Base-by-base conservation (phyloP, 2,113 vertebrate species). In the Neotoma lepida region DNA sequence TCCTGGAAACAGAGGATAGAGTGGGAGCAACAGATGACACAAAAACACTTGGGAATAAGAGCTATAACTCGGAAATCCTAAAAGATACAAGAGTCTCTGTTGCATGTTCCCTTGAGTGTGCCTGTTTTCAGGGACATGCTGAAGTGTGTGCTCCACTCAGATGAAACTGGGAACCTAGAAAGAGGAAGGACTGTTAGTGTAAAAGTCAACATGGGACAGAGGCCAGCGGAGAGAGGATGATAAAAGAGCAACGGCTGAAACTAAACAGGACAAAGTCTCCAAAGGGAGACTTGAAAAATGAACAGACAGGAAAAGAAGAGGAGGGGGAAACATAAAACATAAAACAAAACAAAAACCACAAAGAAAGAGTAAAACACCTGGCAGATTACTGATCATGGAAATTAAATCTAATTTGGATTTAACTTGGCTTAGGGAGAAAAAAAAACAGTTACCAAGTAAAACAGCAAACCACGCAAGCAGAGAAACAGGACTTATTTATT, bases 121-220 rank as follows among this genome's bases (percentile, higher is more conserved):
- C 54, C 90, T 95, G 81, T 77, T 87, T 35, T 90, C 73, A 82
- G 90, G 89, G 89, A 93, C 22, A 73, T 78, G 74, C 73, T 26
- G 0, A 88, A 90, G 87, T 82, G 90, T 93, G n/a, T 80, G 61
- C 49, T 94, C 87, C 84, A 89, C 54, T 46, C 77, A 95, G 71
- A 90, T 78, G 87, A 87, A 73, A 74, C 64, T 80, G 73, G 82
- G 49, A 94, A 70, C 78, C 78, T 74, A 78, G 81, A 93, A 77
- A 85, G 70, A 96, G 88, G 80, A 94, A 93, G 86, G 64, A 26
- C 58, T 73, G 35, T 63, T n/a, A 63, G 64, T 46, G 2, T 6
- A 24, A 91, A 44, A 91, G 78, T 86, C 44, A 82, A 63, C 39
- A 56, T 2, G 73, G 33, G 39, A 68, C 28, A 64, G 68, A 88